Evolutionary conservation across 2,113 vertebrate genomes (phyloP).

Genomic region (Sardina pilchardus): DNA sequence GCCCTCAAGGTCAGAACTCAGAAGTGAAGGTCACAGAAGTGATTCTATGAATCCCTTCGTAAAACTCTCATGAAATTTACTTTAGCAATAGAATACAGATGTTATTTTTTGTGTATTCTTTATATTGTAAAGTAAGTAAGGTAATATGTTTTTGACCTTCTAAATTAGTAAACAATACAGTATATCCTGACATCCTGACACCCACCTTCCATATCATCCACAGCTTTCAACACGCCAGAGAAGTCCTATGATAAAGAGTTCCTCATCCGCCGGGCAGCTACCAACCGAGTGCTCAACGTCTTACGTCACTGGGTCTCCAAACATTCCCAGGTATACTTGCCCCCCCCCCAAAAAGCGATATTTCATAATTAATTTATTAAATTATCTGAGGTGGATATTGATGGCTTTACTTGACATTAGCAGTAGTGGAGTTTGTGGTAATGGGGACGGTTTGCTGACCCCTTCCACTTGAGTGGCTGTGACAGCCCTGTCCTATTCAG

Average conservation of each 20-base stretch:
- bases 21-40: neutral
- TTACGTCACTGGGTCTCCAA: constrained; percentile 98
- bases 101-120: neutral
- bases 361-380: too few relatives aligned
- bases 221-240: constrained; percentile 86
- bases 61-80: neutral
- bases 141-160: neutral
- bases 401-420: neutral
- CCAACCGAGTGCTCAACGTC: constrained; percentile 93
- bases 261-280: constrained; percentile 92
- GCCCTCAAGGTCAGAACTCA: constrained; percentile 79
- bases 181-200: neutral
- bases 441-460: neutral
- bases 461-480: neutral
- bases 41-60: neutral
- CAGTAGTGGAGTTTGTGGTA: neutral
- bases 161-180: neutral
- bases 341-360: too few relatives aligned
- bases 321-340: constrained; percentile 96
- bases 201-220: constrained; percentile 5
- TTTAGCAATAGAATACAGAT: too few relatives aligned
- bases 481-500: neutral
- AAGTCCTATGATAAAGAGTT: constrained; percentile 93
- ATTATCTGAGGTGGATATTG: neutral
- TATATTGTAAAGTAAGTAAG: neutral